Conservation (phyloP, 2,113 vertebrate genomes). For the Spilogale gracilis region DNA sequence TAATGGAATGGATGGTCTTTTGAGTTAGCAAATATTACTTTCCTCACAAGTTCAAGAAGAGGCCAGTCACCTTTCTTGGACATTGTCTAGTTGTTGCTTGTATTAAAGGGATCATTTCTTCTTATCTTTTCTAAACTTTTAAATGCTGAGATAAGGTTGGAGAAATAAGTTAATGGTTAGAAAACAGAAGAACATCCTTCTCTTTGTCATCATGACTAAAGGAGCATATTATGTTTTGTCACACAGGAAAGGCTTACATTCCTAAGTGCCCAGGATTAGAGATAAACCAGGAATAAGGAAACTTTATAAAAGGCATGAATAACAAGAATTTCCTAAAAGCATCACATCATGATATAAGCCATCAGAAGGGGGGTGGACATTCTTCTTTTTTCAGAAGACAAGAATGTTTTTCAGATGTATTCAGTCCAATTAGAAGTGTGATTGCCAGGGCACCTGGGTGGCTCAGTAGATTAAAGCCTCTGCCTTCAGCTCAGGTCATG, state of each 20-base stretch:
- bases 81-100: neutral
- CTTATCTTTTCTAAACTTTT: conserved; percentile 17
- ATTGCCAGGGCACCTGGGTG: neutral
- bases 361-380: neutral
- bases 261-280: neutral
- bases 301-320: neutral
- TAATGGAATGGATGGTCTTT: neutral
- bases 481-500: no score
- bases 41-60: neutral
- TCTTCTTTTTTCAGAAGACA: neutral
- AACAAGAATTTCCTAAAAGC: conserved; percentile 2
- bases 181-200: neutral
- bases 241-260: neutral
- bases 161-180: conserved; percentile 20
- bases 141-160: neutral
- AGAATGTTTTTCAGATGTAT: neutral
- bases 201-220: neutral
- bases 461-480: no score
- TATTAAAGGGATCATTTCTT: neutral
- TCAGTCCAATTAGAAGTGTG: neutral
- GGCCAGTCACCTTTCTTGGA: neutral
- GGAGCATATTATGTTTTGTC: neutral
- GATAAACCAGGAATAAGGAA: neutral
- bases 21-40: neutral
- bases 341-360: neutral